These are phyloP conservation scores for Zygaena filipendulae DNA, from an alignment of 2,888 invertebrate species.

Conservation along the genomic window DNA sequence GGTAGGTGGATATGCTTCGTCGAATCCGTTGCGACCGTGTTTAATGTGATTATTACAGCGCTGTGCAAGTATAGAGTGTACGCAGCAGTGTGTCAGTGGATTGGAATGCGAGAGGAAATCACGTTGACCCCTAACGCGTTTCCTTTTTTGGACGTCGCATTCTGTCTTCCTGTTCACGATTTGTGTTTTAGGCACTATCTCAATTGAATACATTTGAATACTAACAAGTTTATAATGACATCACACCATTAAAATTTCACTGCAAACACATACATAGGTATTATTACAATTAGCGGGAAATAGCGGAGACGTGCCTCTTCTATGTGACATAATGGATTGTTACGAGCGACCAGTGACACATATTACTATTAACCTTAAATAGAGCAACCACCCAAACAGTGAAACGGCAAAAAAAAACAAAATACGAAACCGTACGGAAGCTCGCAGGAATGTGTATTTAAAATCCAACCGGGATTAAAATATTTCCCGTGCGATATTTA, in stretches of 20 bases:
- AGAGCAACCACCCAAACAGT: conserved; percentile 39
- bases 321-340: too few species aligned
- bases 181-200: too few species aligned
- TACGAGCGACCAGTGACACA: too few species aligned
- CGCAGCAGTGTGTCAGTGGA: conserved; percentile 42
- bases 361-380: conserved; percentile 35
- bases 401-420: conserved; percentile 30
- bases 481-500: conserved; percentile 61
- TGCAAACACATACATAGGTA: too few species aligned
- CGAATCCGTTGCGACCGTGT: conserved; percentile 43
- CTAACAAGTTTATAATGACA: too few species aligned
- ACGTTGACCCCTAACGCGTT: conserved; percentile 52
- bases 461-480: conserved; percentile 64
- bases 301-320: too few species aligned
- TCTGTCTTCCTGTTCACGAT: conserved; percentile 38
- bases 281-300: neutral
- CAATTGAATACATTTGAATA: too few species aligned
- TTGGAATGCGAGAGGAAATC: conserved; percentile 60
- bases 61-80: too few species aligned
- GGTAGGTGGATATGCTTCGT: conserved; percentile 37
- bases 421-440: conserved; percentile 41
- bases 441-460: conserved; percentile 56
- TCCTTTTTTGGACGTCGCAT: conserved; percentile 49
- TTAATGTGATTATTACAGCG: conserved; percentile 48
- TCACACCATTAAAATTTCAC: neutral